Percentiles rank a stretch among this genome's conserved stretches.
Conservation (phyloP, 2,113 vertebrate species). For the Lipophrys pholis region DNA sequence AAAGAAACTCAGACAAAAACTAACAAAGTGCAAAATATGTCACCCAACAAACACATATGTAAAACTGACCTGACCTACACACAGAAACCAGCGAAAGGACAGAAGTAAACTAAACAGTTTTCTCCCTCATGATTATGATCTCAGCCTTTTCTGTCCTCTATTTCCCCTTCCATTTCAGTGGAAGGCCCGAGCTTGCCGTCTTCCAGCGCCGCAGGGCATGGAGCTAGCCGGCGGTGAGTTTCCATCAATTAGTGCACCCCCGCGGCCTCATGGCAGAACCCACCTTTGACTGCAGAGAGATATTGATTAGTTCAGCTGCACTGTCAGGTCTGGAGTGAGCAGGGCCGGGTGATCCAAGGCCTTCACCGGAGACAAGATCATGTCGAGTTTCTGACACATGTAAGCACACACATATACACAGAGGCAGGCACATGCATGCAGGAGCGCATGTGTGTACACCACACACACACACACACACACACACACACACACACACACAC, state of each 20-base stretch:
- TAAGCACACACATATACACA: slow-evolving; percentile 66
- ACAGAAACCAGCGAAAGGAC: slow-evolving; percentile 38
- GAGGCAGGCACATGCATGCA: slow-evolving; percentile 36
- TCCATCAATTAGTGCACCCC: slow-evolving; percentile 95
- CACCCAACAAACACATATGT: slow-evolving; percentile 46
- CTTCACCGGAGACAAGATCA: slow-evolving; percentile 90
- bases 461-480: slow-evolving; percentile 1
- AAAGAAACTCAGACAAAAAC: slow-evolving; percentile 29
- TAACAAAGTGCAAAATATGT: slow-evolving; percentile 37
- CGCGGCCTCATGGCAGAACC: slow-evolving; percentile 87
- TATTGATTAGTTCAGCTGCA: slow-evolving; percentile 97
- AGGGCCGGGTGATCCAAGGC: slow-evolving; percentile 91
- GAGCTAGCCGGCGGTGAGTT: slow-evolving; percentile 90
- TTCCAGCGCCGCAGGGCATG: slow-evolving; percentile 90
- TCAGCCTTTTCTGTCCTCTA: slow-evolving; percentile 66
- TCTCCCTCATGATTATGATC: slow-evolving; percentile 70
- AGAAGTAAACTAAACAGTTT: slow-evolving; percentile 60
- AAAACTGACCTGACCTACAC: slow-evolving; percentile 47
- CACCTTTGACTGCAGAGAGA: slow-evolving; percentile 87
- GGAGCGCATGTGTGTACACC: background rate
- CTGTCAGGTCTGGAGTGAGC: slow-evolving; percentile 95
- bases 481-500: slow-evolving; percentile 2
- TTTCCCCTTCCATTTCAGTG: slow-evolving; percentile 71
- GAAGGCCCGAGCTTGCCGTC: slow-evolving; percentile 81
- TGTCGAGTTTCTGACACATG: slow-evolving; percentile 78